A percentile compares a stretch with the other conserved stretches of the same genome.
phyloP scores from a whole-genome alignment of 2,888 invertebrate species.

The Tachina fera region DNA sequence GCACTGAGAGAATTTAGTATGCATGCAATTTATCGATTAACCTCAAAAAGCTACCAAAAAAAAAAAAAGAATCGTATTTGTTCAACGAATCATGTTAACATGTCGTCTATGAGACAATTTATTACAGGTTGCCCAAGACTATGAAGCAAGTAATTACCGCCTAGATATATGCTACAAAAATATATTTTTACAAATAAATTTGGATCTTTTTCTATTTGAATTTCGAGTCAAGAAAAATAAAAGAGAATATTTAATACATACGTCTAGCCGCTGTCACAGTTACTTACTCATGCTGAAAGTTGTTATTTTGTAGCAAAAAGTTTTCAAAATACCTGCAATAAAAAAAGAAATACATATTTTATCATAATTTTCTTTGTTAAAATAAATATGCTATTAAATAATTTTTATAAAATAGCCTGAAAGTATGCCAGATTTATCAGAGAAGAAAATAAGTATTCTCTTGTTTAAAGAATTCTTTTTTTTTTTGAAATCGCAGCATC shows the following conservation, averaged over 20 bases:
- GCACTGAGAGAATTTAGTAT: neutral
- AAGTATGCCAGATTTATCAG: neutral
- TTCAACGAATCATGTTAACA: conserved; percentile 38
- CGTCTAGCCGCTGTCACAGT: neutral
- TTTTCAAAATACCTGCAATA: conserved; percentile 17
- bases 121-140: conserved; percentile 9
- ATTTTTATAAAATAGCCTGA: neutral
- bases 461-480: neutral
- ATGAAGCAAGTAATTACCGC: conserved; percentile 36
- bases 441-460: neutral
- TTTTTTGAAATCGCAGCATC: neutral
- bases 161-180: conserved; percentile 11
- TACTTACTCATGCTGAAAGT: neutral
- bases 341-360: neutral
- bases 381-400: neutral
- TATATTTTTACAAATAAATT: neutral
- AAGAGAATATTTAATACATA: neutral
- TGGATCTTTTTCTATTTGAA: neutral
- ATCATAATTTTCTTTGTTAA: neutral
- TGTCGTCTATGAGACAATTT: conserved; percentile 56
- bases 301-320: neutral
- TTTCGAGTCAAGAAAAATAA: neutral
- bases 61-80: conserved; percentile 39
- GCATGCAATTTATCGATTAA: conserved; percentile 53
- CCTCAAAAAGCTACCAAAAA: conserved; percentile 6